Conservation (phyloP, 2,888 invertebrate species). For the Catocala sponsa region DNA sequence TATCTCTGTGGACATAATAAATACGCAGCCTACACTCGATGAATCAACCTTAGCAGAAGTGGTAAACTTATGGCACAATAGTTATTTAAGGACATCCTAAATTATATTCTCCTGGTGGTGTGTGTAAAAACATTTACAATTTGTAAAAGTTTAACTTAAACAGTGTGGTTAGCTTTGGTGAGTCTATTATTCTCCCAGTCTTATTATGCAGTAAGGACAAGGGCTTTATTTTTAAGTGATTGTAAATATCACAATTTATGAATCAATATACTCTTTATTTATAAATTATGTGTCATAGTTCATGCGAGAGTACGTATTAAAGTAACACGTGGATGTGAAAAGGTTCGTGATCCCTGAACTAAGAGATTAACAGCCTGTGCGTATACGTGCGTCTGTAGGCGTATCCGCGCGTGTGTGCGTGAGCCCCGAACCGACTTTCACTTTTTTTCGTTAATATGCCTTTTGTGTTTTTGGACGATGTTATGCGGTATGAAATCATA, state of each 20-base stretch:
- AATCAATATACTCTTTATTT: too few relatives aligned
- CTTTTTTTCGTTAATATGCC: constrained; percentile 85
- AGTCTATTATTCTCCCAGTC: too few relatives aligned
- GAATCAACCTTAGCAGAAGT: constrained; percentile 44
- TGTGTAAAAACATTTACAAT: not conserved
- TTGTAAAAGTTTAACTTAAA: too few relatives aligned
- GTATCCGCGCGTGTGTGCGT: constrained; percentile 54
- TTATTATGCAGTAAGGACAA: too few relatives aligned
- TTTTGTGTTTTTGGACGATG: constrained; percentile 83
- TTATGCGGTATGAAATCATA: constrained; percentile 62
- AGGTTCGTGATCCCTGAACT: constrained; percentile 20
- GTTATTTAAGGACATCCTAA: not conserved
- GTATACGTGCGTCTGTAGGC: constrained; percentile 57
- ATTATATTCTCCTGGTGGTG: too few relatives aligned
- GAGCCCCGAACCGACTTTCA: constrained; percentile 71
- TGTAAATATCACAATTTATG: too few relatives aligned
- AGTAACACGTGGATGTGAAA: constrained; percentile 1
- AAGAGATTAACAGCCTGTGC: constrained; percentile 42
- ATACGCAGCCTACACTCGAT: constrained; percentile 51
- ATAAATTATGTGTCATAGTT: too few relatives aligned
- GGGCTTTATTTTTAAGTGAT: too few relatives aligned
- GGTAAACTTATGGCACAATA: constrained; percentile 9
- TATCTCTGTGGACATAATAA: constrained; percentile 51
- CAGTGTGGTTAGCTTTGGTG: too few relatives aligned
- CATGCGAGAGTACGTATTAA: not conserved